Base-by-base conservation (phyloP, 2,888 invertebrate genomes). In the Noctua pronuba region DNA sequence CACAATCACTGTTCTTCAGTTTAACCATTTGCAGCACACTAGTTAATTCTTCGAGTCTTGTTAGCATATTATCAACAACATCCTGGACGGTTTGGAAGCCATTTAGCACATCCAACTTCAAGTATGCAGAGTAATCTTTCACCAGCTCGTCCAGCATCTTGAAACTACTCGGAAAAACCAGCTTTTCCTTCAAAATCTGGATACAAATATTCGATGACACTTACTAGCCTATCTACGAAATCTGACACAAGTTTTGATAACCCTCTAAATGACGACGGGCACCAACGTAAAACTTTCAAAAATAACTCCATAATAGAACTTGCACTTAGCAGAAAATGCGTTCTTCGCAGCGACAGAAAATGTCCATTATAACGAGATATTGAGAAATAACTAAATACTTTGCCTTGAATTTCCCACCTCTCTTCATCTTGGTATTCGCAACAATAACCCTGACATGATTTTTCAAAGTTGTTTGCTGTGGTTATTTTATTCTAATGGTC, bases 21-120 rank as follows among this genome's bases (percentile, higher is more conserved):
- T 96, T 94, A 81, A 97, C 97, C 92, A 97, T 97, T 83, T 97
- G 96, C 52, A 98, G 91, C 67, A 98, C 96, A 85, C 97, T 97
- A 84, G 97, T 97, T 83, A 97, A 96, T 91, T 98, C 98, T 92
- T 98, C 98, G 41, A 98, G 94, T 80, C 98, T 95, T 1, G 97
- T 97, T 71, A 98, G 91, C 97, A 98, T 97, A 89, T 97, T 97
- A 86, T 98, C 98, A 65, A 98, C 97, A 77, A 97, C 97, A 90
- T 97, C 97, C 92, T 97, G 97, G 38, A 98, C 96, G 5, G 97
- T 97, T 92, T 96, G 96, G 88, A 97, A 97, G 89, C 97, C 97
- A 90, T 94, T 96, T 18, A 95, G 91, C 65, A 97, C 92, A 91
- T 97, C 97, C 67, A 97, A 91, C 87, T 97, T 97, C 77, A 97